A percentile compares a stretch with the other conserved stretches of the same genome.
Evolutionary conservation across 2,888 invertebrate genomes (phyloP).

Genomic region (Synergus umbraculus): DNA sequence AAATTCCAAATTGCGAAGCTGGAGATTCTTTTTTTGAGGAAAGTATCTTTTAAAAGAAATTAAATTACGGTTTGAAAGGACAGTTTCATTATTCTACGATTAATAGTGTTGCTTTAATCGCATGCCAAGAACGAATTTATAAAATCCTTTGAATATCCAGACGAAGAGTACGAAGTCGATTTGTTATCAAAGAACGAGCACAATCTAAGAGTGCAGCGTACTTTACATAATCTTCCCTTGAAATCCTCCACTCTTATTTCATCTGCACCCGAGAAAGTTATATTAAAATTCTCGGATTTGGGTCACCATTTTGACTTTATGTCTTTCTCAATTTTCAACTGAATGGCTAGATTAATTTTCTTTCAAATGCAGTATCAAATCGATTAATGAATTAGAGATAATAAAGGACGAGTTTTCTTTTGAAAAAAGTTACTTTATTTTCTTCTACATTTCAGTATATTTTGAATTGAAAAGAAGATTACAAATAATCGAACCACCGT

Average conservation of each 20-base stretch:
- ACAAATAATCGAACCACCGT: background rate
- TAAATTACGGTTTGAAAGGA: background rate
- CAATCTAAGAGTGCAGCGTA: conserved; percentile 36
- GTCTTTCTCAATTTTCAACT: conserved; percentile 12
- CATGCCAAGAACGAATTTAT: conserved; percentile 17
- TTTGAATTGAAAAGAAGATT: background rate
- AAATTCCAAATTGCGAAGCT: background rate
- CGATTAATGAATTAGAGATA: too few species aligned
- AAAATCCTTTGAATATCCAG: conserved; percentile 16
- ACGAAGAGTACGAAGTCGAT: conserved; percentile 24
- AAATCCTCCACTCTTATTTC: background rate
- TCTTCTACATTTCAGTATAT: background rate
- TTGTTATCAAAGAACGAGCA: conserved; percentile 33
- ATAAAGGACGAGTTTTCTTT: too few species aligned
- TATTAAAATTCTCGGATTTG: background rate
- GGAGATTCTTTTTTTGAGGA: too few species aligned
- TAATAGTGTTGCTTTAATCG: conserved; percentile 18
- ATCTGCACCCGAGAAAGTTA: background rate
- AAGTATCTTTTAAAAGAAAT: background rate
- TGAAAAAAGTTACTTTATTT: background rate
- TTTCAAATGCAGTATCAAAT: background rate
- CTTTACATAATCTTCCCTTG: conserved; percentile 38
- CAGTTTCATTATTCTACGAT: conserved; percentile 14
- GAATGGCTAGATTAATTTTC: background rate
- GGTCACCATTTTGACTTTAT: conserved; percentile 34